These are phyloP conservation scores for Saccostrea glomerata DNA, from an alignment of 1,140 invertebrate species.

Conservation along the genomic window DNA sequence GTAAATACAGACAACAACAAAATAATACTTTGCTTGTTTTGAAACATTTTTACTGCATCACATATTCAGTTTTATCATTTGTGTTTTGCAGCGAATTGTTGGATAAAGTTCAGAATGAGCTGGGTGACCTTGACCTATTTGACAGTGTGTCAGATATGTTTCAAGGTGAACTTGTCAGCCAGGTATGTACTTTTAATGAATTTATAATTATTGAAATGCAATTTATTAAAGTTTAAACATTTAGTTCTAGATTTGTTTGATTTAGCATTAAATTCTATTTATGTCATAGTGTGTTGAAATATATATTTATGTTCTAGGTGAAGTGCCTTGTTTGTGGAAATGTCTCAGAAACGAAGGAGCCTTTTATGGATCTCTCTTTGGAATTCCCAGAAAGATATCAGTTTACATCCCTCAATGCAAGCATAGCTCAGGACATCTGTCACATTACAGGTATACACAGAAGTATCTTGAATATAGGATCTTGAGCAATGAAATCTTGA, in stretches of 20 bases:
- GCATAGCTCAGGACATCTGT: constrained; percentile 67
- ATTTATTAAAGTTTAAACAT: too few species aligned
- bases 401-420: constrained; percentile 61
- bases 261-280: too few species aligned
- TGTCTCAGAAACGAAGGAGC: constrained; percentile 68
- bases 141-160: constrained; percentile 62
- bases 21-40: too few species aligned
- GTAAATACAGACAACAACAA: too few species aligned
- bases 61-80: background rate
- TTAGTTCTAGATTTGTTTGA: too few species aligned
- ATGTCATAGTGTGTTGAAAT: too few species aligned
- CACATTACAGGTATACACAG: constrained; percentile 66
- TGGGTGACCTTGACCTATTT: constrained; percentile 41
- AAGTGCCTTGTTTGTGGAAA: constrained; percentile 70
- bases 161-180: constrained; percentile 71
- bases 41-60: background rate
- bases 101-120: constrained; percentile 64
- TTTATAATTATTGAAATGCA: too few species aligned
- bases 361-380: constrained; percentile 75
- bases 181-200: constrained; percentile 61
- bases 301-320: constrained; percentile 64
- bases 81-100: constrained; percentile 59
- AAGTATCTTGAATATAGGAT: background rate
- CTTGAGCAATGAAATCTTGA: too few species aligned
- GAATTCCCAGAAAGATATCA: constrained; percentile 76